Evolutionary conservation across 92 coral and sea anemone genomes (phyloP).

Genomic region (Palythoa caribaeorum): DNA sequence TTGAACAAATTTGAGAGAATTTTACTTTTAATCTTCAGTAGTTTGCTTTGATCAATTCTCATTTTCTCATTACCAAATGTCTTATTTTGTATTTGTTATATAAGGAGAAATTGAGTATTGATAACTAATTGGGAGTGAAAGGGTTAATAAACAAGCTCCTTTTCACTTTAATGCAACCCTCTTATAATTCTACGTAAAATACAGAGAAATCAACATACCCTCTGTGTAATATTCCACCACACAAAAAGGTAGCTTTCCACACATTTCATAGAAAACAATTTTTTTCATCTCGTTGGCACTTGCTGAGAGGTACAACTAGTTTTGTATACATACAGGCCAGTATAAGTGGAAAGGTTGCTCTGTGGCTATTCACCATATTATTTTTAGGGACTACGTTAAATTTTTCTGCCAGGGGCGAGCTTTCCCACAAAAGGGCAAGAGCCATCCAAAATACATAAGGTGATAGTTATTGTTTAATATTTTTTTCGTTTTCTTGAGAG

Average conservation of each 20-base stretch:
- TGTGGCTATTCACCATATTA: not conserved
- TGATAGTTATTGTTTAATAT: not conserved
- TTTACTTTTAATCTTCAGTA: too few species aligned
- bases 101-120: too few species aligned
- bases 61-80: too few species aligned
- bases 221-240: conserved; percentile 28
- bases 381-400: not conserved
- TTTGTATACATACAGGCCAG: not conserved
- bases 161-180: conserved; percentile 38
- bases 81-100: too few species aligned
- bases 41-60: not conserved
- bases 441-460: not conserved
- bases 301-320: conserved; percentile 20
- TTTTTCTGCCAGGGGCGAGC: not conserved
- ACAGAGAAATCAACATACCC: conserved; percentile 30
- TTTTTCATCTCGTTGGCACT: conserved; percentile 22
- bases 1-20: too few species aligned
- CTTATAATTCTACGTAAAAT: conserved; percentile 8
- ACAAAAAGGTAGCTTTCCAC: not conserved
- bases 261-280: conserved; percentile 8
- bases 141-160: conserved; percentile 10
- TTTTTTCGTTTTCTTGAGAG: not conserved
- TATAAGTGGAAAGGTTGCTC: not conserved
- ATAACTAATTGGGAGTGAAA: too few species aligned
- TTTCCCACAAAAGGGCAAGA: not conserved